These are phyloP conservation scores for Anguilla japonica DNA, from an alignment of 2,113 vertebrate genomes.

Conservation along the genomic window DNA sequence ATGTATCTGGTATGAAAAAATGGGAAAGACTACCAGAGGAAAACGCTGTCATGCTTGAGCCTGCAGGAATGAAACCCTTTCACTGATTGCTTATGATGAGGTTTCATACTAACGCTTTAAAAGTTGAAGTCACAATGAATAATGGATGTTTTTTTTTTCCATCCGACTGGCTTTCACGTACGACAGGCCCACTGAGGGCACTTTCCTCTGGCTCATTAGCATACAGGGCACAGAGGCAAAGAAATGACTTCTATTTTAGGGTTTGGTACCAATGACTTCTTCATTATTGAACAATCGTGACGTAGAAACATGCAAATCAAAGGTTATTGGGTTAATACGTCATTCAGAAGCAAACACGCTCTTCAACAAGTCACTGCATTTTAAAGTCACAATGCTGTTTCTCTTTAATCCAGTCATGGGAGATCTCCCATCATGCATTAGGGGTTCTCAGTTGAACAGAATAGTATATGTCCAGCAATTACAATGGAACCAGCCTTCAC, in stretches of 20 bases:
- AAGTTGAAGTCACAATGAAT: background rate
- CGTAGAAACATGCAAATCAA: background rate
- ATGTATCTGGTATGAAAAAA: background rate
- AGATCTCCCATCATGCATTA: no score
- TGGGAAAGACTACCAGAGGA: background rate
- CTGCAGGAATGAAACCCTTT: background rate
- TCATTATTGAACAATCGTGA: background rate
- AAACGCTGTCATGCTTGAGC: background rate
- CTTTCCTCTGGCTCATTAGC: background rate
- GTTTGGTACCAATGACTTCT: background rate
- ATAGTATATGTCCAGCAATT: background rate
- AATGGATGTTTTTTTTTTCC: background rate
- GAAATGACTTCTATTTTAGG: background rate
- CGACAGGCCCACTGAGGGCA: background rate
- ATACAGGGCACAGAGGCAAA: background rate
- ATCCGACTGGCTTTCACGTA: background rate
- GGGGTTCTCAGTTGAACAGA: no score
- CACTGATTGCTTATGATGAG: background rate
- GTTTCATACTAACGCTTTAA: background rate
- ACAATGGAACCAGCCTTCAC: background rate
- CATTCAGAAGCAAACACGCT: background rate
- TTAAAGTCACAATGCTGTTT: no score
- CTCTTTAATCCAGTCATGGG: no score
- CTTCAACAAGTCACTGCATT: no score
- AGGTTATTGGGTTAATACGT: background rate